A percentile compares a stretch with the other conserved stretches of the same genome.
Conservation (phyloP, 1,140 invertebrate species). For the Psix sp. region DNA sequence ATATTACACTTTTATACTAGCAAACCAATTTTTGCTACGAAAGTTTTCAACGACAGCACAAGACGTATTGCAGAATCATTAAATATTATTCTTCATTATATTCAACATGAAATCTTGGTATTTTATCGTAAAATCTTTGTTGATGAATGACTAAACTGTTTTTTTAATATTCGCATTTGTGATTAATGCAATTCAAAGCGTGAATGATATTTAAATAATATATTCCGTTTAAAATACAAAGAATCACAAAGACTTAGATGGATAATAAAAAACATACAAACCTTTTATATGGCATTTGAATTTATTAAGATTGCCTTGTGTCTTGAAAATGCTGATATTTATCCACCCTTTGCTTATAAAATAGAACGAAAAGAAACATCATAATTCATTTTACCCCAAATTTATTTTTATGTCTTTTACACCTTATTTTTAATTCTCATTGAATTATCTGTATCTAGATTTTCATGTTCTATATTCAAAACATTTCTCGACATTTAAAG, state of each 20-base stretch:
- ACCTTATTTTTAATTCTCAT: conserved; percentile 53
- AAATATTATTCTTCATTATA: neutral
- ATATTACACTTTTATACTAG: conserved; percentile 68
- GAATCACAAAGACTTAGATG: neutral
- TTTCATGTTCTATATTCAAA: conserved; percentile 50
- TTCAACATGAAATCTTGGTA: too few relatives aligned
- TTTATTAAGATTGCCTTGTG: conserved; percentile 14
- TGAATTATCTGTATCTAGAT: conserved; percentile 32
- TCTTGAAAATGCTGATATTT: conserved; percentile 37
- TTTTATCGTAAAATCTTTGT: too few relatives aligned
- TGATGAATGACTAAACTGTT: too few relatives aligned
- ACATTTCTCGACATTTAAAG: conserved; percentile 65
- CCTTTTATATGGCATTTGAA: conserved; percentile 37
- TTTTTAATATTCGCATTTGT: too few relatives aligned
- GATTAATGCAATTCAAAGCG: too few relatives aligned
- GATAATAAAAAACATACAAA: neutral
- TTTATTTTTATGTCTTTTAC: conserved; percentile 26
- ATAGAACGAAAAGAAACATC: conserved; percentile 13
- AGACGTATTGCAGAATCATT: conserved; percentile 15
- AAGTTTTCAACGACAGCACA: conserved; percentile 36
- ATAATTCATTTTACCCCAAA: conserved; percentile 23
- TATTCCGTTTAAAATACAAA: too few relatives aligned
- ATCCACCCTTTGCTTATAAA: conserved; percentile 42
- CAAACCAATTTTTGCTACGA: conserved; percentile 67
- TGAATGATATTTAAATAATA: too few relatives aligned